These are phyloP conservation scores for Aegotheles bennettii DNA, from an alignment of 2,113 vertebrate species.

Conservation along the genomic window DNA sequence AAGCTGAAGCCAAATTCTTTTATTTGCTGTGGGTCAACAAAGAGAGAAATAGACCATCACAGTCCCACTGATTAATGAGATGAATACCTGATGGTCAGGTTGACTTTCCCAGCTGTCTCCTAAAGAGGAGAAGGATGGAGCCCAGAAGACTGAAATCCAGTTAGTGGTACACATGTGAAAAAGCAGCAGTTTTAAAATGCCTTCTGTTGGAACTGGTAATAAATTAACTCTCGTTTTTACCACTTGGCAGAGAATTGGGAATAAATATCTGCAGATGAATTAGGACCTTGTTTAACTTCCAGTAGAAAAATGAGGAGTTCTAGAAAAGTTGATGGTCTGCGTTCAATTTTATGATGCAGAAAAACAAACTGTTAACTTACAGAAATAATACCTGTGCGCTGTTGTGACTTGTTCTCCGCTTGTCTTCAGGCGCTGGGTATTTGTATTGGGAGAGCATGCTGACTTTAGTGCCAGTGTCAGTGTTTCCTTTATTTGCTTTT, in stretches of 20 bases:
- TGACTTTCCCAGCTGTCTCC: background rate
- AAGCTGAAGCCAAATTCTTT: background rate
- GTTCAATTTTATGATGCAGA: constrained; percentile 40
- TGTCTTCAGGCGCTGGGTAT: background rate
- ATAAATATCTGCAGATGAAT: constrained; percentile 28
- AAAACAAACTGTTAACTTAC: constrained; percentile 37
- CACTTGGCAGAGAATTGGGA: background rate
- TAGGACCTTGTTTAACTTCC: constrained; percentile 33
- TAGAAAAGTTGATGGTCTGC: constrained; percentile 20
- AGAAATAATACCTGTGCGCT: background rate
- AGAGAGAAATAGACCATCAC: background rate
- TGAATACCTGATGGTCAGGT: background rate
- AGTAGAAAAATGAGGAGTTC: constrained; percentile 21
- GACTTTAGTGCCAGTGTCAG: background rate
- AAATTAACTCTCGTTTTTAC: constrained; percentile 49
- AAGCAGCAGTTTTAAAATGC: background rate
- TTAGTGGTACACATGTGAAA: background rate
- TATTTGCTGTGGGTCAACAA: background rate
- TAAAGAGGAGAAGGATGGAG: background rate
- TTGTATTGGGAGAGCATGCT: constrained; percentile 16
- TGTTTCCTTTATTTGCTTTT: constrained; percentile 42
- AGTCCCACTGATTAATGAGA: background rate
- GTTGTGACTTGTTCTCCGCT: constrained; percentile 25
- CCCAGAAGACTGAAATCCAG: background rate
- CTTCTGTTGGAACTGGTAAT: background rate